Evolutionary conservation across 2,797 vertebrate genomes (phyloP), one percentile per base, ranked within the genome.

Genomic region (Crenichthys baileyi): DNA sequence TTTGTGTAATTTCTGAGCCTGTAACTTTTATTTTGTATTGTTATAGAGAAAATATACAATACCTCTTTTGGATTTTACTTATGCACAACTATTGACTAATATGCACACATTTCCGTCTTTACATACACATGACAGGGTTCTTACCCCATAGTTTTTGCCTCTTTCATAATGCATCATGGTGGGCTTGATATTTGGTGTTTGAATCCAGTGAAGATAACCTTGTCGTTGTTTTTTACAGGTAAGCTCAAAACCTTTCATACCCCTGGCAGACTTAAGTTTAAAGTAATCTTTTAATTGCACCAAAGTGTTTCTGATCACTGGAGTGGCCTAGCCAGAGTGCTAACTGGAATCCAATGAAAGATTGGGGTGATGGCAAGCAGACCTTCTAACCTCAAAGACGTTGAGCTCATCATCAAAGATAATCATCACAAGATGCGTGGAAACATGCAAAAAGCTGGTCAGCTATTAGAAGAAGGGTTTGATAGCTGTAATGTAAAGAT

Each of bases 81-180:
- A n/a, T n/a, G n/a, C n/a, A n/a, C n/a, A n/a, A n/a, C n/a, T n/a
- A n/a, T n/a, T n/a, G n/a, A n/a, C n/a, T n/a, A n/a, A n/a, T n/a
- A n/a, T n/a, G n/a, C n/a, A n/a, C n/a, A n/a, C n/a, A n/a, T n/a
- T n/a, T n/a, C n/a, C n/a, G n/a, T n/a, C n/a, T n/a, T n/a, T n/a
- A n/a, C n/a, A n/a, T n/a, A n/a, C n/a, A n/a, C n/a, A n/a, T n/a
- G n/a, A n/a, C n/a, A n/a, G n/a, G n/a, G n/a, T n/a, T n/a, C n/a
- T n/a, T n/a, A n/a, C n/a, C n/a, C n/a, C n/a, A n/a, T n/a, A n/a
- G n/a, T n/a, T n/a, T 1, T 13, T 13, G 48, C 4, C 5, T 60
- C 72, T 79, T 74, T 41, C 58, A 16, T 3, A 36, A 16, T 51
- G 56, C 31, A 72, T 81, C 46, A 77, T 56, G 16, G 31, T 79